A percentile compares a stretch with the other conserved stretches of the same genome.
These are phyloP conservation scores for Proterorhinus semilunaris DNA, from an alignment of 2,113 vertebrate genomes.

Conservation along the genomic window DNA sequence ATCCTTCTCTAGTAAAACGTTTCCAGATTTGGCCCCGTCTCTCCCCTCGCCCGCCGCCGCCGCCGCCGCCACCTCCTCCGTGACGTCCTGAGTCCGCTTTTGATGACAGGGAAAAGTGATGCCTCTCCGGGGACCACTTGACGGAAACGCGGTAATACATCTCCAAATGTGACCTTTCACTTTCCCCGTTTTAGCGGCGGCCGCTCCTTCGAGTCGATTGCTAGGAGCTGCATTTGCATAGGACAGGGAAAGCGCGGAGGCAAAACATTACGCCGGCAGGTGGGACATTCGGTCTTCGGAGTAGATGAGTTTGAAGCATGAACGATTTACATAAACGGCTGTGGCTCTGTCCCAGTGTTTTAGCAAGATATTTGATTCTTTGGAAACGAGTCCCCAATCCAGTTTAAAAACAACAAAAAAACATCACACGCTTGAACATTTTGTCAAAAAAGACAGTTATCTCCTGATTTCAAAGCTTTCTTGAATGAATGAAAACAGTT, in stretches of 20 bases:
- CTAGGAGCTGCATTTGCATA: neutral
- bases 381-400: no score
- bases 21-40: neutral
- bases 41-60: neutral
- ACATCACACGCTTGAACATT: no score
- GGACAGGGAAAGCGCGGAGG: neutral
- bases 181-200: neutral
- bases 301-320: no score
- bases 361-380: no score
- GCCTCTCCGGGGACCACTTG: constrained; percentile 8
- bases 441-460: no score
- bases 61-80: neutral
- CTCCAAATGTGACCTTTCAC: constrained; percentile 7
- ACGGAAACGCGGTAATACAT: neutral
- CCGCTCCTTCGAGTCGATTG: neutral
- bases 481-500: no score
- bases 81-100: neutral
- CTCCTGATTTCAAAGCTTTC: no score
- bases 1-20: neutral
- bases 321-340: no score
- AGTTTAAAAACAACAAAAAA: no score
- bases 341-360: no score
- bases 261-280: neutral
- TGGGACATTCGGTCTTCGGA: no score
- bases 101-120: neutral